Percentiles rank a stretch among this genome's conserved stretches.
phyloP scores from a whole-genome alignment of 2,113 vertebrate species.

The Aythya baeri region DNA sequence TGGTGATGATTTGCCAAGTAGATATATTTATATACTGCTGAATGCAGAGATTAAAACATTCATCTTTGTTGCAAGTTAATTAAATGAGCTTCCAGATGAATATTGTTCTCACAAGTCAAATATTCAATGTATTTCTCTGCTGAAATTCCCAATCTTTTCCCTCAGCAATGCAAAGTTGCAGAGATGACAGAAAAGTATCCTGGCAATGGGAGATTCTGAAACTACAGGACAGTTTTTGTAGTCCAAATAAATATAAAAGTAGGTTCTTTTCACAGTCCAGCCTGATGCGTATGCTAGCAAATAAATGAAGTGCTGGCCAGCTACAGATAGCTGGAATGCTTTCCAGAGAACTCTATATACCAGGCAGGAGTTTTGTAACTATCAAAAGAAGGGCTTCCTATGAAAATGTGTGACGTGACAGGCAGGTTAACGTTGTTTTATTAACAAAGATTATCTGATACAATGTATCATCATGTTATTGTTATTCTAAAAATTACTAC shows the following conservation, averaged over 20 bases:
- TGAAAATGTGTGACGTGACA: neutral
- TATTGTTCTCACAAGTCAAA: neutral
- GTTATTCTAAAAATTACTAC: neutral
- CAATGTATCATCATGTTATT: neutral
- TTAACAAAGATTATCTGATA: neutral
- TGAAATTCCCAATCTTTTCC: neutral
- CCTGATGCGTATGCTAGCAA: constrained; percentile 31
- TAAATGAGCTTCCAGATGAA: neutral
- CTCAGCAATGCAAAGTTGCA: constrained; percentile 18
- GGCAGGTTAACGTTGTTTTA: neutral
- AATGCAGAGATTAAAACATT: neutral
- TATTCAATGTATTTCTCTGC: neutral
- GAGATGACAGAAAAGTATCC: neutral
- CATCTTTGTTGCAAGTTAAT: neutral
- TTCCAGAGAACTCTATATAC: constrained; percentile 30
- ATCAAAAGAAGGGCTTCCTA: neutral
- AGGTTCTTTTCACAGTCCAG: constrained; percentile 10
- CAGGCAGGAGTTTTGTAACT: neutral
- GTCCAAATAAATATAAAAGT: constrained; percentile 53
- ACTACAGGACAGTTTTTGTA: constrained; percentile 54
- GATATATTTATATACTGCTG: neutral
- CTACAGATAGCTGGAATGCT: constrained; percentile 49
- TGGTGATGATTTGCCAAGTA: neutral
- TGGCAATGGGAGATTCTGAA: constrained; percentile 41
- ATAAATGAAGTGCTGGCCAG: constrained; percentile 49